Evolutionary conservation across 2,888 invertebrate species (phyloP).

Genomic region (Aspidiotus destructor): DNA sequence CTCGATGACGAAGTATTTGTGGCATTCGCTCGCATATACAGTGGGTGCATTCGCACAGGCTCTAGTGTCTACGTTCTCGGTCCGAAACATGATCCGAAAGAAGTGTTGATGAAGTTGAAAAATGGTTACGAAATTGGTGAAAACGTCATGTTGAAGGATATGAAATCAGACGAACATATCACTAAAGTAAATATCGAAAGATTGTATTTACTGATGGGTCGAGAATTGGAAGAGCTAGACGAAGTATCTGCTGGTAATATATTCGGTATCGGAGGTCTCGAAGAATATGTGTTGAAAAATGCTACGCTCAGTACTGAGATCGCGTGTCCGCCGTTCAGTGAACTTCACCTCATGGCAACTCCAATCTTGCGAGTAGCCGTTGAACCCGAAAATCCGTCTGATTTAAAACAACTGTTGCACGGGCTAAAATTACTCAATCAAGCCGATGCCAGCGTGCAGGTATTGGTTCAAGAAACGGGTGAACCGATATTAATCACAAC

Average conservation of each 20-base stretch:
- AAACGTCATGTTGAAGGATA: conserved; percentile 49
- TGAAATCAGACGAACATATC: conserved; percentile 55
- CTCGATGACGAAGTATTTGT: conserved; percentile 56
- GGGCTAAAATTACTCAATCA: conserved; percentile 80
- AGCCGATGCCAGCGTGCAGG: conserved; percentile 87
- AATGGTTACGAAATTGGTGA: conserved; percentile 39
- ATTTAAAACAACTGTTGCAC: conserved; percentile 54
- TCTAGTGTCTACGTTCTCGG: conserved; percentile 69
- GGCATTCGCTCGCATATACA: conserved; percentile 87
- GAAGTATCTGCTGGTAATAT: conserved; percentile 84
- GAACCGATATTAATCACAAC: conserved; percentile 91
- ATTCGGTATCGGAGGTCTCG: conserved; percentile 69
- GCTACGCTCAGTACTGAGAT: conserved; percentile 75
- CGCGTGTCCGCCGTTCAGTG: conserved; percentile 79
- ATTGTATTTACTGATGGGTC: conserved; percentile 84
- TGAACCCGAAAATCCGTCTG: conserved; percentile 70
- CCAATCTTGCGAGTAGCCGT: conserved; percentile 91
- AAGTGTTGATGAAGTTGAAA: conserved; percentile 43
- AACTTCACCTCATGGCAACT: conserved; percentile 61
- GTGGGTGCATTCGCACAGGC: conserved; percentile 69
- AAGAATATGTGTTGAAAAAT: conserved; percentile 74
- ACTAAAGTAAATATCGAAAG: conserved; percentile 57
- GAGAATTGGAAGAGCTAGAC: conserved; percentile 70
- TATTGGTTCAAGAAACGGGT: conserved; percentile 82
- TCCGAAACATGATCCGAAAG: conserved; percentile 75